These are phyloP conservation scores for Dasysyrphus tricinctus DNA, from an alignment of 2,888 invertebrate species.

Conservation along the genomic window DNA sequence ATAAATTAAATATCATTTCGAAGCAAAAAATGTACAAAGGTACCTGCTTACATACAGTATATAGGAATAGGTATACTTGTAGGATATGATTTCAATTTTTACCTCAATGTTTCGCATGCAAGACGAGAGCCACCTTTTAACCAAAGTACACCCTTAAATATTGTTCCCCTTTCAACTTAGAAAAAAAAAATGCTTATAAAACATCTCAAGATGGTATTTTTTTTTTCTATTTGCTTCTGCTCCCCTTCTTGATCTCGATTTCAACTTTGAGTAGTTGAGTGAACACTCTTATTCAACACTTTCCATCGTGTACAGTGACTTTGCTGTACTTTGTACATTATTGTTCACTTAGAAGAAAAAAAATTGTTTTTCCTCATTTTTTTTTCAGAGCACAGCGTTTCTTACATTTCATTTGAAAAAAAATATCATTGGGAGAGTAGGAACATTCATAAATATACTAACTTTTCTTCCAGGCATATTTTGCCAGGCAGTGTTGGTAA, in stretches of 20 bases:
- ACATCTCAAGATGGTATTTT: constrained; percentile 46
- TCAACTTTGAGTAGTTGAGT: constrained; percentile 37
- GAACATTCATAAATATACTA: too few relatives aligned
- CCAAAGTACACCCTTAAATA: constrained; percentile 8
- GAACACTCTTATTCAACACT: constrained; percentile 40
- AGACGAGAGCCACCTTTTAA: constrained; percentile 1
- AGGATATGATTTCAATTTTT: constrained; percentile 10
- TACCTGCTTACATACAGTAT: background rate
- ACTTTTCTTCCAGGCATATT: background rate
- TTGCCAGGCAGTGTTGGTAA: background rate
- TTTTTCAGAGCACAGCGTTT: background rate
- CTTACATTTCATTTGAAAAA: background rate
- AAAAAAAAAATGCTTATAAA: constrained; percentile 29
- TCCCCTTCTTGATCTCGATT: constrained; percentile 36
- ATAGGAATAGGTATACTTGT: background rate
- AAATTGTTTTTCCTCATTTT: background rate
- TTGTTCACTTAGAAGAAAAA: constrained; percentile 19
- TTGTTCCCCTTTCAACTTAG: constrained; percentile 20
- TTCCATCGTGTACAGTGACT: background rate
- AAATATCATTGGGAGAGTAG: background rate
- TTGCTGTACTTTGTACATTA: constrained; percentile 12
- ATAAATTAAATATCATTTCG: background rate
- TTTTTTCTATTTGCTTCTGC: constrained; percentile 6
- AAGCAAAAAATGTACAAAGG: background rate
- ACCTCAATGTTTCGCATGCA: background rate